phyloP scores from a whole-genome alignment of 2,113 vertebrate species.

The Mellivora capensis region DNA sequence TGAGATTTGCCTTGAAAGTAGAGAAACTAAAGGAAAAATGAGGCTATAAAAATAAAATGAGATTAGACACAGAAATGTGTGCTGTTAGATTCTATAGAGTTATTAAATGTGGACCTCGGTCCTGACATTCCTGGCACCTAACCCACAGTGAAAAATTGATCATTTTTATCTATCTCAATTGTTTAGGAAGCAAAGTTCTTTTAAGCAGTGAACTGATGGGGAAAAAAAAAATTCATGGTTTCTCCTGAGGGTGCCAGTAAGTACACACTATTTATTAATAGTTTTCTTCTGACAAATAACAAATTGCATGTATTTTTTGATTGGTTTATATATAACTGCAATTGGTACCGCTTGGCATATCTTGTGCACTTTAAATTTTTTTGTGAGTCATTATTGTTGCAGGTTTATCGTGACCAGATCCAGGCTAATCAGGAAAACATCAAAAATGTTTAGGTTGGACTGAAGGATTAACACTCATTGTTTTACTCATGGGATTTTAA shows the following conservation, averaged over 20 bases:
- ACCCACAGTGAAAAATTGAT: background rate
- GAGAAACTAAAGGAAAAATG: background rate
- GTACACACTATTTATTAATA: background rate
- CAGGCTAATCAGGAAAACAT: background rate
- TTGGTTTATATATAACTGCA: background rate
- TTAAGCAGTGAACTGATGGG: background rate
- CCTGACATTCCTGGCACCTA: background rate
- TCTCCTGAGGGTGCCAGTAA: background rate
- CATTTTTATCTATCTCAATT: background rate
- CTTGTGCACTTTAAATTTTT: background rate
- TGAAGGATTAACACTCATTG: background rate
- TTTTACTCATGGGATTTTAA: background rate
- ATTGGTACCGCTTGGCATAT: too few relatives aligned
- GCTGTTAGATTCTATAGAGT: background rate
- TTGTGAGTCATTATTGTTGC: background rate
- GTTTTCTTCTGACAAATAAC: background rate
- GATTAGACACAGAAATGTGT: background rate
- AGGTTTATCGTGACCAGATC: background rate
- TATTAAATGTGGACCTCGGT: background rate
- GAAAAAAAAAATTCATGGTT: background rate
- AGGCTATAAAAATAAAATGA: background rate
- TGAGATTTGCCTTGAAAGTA: background rate
- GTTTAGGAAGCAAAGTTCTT: background rate
- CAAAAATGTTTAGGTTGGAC: background rate
- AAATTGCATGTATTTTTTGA: background rate